Conservation (phyloP, 2,113 vertebrate species). For the Brachionichthys hirsutus region DNA sequence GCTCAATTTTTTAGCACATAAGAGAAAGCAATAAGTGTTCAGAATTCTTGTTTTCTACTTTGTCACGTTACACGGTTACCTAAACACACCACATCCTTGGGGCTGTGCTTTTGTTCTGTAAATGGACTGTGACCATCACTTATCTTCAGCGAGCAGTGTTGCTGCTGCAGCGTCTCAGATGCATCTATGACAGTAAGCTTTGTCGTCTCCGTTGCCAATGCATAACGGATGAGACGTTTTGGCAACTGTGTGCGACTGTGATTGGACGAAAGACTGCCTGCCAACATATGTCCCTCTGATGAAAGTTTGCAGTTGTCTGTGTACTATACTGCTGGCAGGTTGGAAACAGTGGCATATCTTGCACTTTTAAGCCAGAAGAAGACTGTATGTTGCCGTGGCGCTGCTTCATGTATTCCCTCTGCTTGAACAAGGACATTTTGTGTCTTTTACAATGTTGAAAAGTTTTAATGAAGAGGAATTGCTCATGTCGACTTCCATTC, state of each 20-base stretch:
- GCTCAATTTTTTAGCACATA: no score
- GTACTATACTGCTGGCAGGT: conserved; percentile 7
- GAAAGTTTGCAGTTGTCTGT: conserved; percentile 9
- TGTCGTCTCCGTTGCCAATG: conserved; percentile 27
- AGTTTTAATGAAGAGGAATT: conserved; percentile 75
- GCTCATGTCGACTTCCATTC: conserved; percentile 63
- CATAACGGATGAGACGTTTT: conserved; percentile 43
- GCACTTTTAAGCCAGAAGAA: conserved; percentile 4
- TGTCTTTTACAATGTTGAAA: conserved; percentile 38
- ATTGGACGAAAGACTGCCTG: conserved; percentile 35
- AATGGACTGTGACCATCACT: conserved; percentile 17
- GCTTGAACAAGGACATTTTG: conserved; percentile 17
- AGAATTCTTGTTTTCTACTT: neutral
- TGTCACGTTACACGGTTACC: neutral
- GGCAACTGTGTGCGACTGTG: conserved; percentile 29
- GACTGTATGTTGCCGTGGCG: conserved; percentile 13
- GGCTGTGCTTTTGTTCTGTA: conserved; percentile 5
- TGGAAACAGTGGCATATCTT: neutral
- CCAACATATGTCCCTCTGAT: no score
- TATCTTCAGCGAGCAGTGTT: conserved; percentile 29
- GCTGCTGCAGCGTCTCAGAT: conserved; percentile 13
- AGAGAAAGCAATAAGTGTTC: no score
- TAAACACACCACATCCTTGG: neutral
- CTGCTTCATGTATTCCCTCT: conserved; percentile 12
- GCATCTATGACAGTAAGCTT: conserved; percentile 15